Conservation (phyloP, 2,888 invertebrate genomes). For the Hetaerina titia region DNA sequence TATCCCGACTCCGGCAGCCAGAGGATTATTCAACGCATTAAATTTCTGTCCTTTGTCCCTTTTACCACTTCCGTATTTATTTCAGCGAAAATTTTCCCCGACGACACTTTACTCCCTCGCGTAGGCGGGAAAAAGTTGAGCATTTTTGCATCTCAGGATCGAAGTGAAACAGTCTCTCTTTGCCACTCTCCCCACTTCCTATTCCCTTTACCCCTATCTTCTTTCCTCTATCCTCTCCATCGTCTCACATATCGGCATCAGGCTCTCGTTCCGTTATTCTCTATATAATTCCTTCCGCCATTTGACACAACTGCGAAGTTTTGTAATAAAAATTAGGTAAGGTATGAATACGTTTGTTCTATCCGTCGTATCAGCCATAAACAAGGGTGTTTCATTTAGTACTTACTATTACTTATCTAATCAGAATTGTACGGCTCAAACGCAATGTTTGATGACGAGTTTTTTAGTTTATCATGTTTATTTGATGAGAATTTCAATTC, state of each 20-base stretch:
- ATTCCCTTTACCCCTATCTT: not conserved
- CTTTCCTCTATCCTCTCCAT: not conserved
- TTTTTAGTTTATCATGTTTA: no score
- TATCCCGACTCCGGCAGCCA: not conserved
- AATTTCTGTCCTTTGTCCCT: conserved; percentile 49
- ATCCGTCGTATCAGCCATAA: no score
- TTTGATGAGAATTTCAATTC: no score
- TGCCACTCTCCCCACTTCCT: not conserved
- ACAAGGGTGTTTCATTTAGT: no score
- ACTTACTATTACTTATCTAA: no score
- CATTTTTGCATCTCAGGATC: not conserved
- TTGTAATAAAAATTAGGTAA: not conserved
- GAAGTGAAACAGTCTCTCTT: conserved; percentile 1
- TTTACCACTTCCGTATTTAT: conserved; percentile 45
- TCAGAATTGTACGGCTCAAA: no score
- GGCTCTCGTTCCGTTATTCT: not conserved
- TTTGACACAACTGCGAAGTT: not conserved
- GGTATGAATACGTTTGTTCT: not conserved
- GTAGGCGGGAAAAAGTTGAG: not conserved
- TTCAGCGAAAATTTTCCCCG: conserved; percentile 48
- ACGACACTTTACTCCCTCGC: conserved; percentile 21
- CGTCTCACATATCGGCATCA: not conserved
- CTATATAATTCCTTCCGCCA: not conserved
- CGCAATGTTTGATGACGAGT: no score
- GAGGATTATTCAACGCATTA: conserved; percentile 49